Percentiles rank a stretch among this genome's conserved stretches.
Evolutionary conservation across 2,797 vertebrate species (phyloP).

Genomic region (Tenualosa ilisha): DNA sequence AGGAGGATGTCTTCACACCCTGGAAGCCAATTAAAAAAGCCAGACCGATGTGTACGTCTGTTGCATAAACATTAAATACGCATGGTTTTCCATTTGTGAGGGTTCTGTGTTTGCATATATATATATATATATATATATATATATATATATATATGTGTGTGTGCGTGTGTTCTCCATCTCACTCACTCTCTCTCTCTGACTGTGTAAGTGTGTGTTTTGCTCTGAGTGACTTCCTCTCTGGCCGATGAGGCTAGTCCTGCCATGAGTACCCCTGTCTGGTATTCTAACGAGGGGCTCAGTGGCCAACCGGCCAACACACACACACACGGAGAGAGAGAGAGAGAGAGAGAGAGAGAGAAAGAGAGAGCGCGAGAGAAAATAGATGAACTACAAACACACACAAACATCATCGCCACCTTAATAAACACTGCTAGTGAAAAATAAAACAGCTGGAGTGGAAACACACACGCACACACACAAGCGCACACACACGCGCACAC

Average conservation of each 20-base stretch:
- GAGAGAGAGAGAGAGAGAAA: neutral
- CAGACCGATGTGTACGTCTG: neutral
- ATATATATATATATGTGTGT: neutral
- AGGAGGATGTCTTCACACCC: neutral
- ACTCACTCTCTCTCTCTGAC: neutral
- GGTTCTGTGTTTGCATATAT: neutral
- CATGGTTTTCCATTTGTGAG: neutral
- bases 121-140: neutral
- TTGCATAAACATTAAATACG: neutral
- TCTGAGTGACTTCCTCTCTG: neutral
- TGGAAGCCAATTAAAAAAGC: neutral
- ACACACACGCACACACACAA: neutral
- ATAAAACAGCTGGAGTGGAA: conserved; percentile 1
- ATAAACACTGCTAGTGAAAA: neutral
- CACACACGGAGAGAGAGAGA: neutral
- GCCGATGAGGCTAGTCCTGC: neutral
- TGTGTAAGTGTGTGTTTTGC: neutral
- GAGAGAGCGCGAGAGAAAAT: neutral
- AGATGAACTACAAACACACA: neutral
- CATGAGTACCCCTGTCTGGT: conserved; percentile 34
- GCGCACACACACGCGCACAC: no score
- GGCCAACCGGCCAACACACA: neutral
- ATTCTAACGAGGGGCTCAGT: conserved; percentile 25
- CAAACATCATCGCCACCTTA: neutral
- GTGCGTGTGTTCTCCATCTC: neutral